Evolutionary conservation across 2,113 vertebrate species (phyloP), one percentile per base, ranked within the genome.

Genomic region (Callospermophilus lateralis): DNA sequence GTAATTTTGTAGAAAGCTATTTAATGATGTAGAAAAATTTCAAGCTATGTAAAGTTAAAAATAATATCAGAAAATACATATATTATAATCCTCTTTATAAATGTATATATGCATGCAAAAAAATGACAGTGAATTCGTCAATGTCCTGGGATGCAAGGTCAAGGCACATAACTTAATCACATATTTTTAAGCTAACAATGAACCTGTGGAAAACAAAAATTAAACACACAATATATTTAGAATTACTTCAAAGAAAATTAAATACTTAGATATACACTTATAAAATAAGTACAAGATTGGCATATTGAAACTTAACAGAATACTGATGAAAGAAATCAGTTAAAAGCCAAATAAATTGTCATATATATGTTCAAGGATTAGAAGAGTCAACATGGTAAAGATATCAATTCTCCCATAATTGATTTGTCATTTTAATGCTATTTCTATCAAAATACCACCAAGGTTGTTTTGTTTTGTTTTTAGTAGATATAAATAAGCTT

Each of bases 11-110:
- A 53, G 11, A 95, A 95, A 17, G 39, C 28, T 30, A 34, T 3
- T 70, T 92, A 70, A 39, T 84, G 24, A n/a, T 48, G 26, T 6
- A 84, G 89, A 83, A 37, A 32, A 87, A 32, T 81, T 89, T 72
- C 34, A 90, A 95, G 61, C 68, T 68, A 34, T 5, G 58, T 37
- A 30, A 84, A 39, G 9, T 73, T 95, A 11, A 94, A 97, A 87
- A 63, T 63, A 2, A 73, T 26, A 63, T 90, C 45, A 89, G 63
- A 94, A 95, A 61, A 87, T 24, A 42, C 45, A 2, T 30, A 80
- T 51, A 2, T 48, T 83, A 61, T 6, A 84, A 55, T 79, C 30
- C 1, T 85, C 28, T 92, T 67, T 65, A 37, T 15, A 93, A 39
- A 90, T 51, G 39, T 19, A 70, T 4, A 48, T 26, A 26, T 74